Conservation (phyloP, 2,113 vertebrate genomes). For the Bombycilla garrulus region DNA sequence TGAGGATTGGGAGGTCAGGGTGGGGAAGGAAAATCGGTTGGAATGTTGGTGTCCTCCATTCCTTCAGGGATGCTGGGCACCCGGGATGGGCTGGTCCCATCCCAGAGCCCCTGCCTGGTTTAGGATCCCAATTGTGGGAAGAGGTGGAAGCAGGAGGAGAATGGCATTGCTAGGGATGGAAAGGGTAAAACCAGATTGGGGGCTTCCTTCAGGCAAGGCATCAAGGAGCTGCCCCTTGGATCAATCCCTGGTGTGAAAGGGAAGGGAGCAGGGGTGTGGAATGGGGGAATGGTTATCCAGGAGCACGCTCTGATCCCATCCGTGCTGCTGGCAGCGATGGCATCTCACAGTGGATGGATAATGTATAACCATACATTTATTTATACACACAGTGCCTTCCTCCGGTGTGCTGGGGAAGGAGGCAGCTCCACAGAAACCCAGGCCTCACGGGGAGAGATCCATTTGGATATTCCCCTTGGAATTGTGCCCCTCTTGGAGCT, state of each 20-base stretch:
- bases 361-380: background rate
- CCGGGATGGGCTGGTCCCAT: no score
- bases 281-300: background rate
- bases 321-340: background rate
- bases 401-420: accelerated
- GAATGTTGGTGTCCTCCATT: background rate
- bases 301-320: accelerated
- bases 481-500: background rate
- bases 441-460: background rate
- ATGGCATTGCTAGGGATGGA: background rate
- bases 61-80: background rate
- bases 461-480: background rate
- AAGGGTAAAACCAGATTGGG: background rate
- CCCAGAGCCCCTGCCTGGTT: no score
- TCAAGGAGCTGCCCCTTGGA: background rate
- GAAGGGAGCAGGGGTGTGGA: background rate
- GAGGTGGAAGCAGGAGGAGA: background rate
- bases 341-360: background rate
- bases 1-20: accelerated
- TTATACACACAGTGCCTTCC: background rate
- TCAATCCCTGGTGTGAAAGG: background rate
- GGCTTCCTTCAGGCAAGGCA: background rate
- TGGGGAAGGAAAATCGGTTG: background rate
- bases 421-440: background rate
- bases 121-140: background rate